Evolutionary conservation across 2,797 vertebrate genomes (phyloP).

Genomic region (Tragelaphus eurycerus): DNA sequence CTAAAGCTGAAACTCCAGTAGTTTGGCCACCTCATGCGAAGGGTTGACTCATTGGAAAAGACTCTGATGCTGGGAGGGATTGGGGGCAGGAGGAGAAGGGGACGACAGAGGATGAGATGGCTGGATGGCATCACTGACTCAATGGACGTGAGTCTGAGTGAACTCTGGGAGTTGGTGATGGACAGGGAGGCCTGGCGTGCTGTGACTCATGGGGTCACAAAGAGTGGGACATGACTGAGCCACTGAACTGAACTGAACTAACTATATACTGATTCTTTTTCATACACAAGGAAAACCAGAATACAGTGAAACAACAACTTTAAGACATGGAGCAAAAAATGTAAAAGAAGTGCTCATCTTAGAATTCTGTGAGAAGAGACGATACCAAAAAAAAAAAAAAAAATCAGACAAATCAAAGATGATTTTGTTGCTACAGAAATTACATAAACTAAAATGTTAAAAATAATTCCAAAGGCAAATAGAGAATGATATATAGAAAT

Average conservation of each 20-base stretch:
- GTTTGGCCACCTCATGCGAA: too few species aligned
- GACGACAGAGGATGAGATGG: too few species aligned
- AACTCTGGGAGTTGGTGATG: too few species aligned
- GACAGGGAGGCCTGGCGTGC: too few species aligned
- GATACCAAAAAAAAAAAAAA: background rate
- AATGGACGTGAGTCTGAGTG: too few species aligned
- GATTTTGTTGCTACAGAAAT: background rate
- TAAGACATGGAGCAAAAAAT: background rate
- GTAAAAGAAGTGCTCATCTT: background rate
- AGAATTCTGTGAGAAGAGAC: background rate
- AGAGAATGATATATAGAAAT: background rate
- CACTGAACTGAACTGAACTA: background rate
- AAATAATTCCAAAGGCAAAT: background rate
- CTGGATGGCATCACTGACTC: too few species aligned
- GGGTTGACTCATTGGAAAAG: too few species aligned
- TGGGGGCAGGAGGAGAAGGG: too few species aligned
- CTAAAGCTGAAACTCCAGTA: too few species aligned
- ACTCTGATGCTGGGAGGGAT: too few species aligned
- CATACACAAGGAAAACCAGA: background rate
- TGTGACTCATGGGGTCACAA: too few species aligned
- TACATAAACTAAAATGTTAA: background rate
- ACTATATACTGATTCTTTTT: background rate
- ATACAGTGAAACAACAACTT: background rate
- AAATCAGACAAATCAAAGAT: background rate
- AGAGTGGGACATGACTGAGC: too few species aligned